Percentiles rank a stretch among this genome's conserved stretches.
These are phyloP conservation scores for Zingel zingel DNA, from an alignment of 2,113 vertebrate species.

Conservation along the genomic window DNA sequence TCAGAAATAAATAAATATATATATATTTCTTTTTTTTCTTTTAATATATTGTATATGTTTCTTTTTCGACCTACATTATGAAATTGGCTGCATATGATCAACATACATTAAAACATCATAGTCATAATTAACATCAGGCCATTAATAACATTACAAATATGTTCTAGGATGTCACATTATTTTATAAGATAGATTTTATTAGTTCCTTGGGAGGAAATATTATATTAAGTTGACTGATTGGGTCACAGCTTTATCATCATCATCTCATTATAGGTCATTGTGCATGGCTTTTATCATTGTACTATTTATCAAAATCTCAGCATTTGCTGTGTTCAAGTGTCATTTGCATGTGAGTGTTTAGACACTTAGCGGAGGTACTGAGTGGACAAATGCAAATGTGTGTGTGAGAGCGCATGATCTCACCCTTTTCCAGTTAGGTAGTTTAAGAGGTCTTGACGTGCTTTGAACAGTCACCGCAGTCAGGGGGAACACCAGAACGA, in stretches of 20 bases:
- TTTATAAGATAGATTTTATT: not conserved
- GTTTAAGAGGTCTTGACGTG: slow-evolving; percentile 66
- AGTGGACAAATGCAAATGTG: slow-evolving; percentile 9
- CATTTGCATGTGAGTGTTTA: slow-evolving; percentile 17
- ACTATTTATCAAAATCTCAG: not conserved
- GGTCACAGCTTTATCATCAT: not conserved
- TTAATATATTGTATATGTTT: not conserved
- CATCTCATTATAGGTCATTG: not conserved
- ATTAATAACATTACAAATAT: not conserved
- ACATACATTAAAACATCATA: not conserved
- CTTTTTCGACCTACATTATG: not conserved
- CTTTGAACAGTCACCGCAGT: slow-evolving; percentile 43
- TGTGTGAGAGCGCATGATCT: slow-evolving; percentile 55
- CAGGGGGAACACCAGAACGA: slow-evolving; percentile 18
- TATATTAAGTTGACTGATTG: not conserved
- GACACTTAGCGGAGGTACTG: not conserved
- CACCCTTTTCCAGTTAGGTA: slow-evolving; percentile 60
- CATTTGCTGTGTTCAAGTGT: not conserved
- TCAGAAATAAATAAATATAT: not conserved
- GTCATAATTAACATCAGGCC: not conserved
- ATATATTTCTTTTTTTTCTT: too few species aligned
- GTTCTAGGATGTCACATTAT: not conserved
- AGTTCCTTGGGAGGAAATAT: not conserved
- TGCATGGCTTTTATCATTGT: not conserved
- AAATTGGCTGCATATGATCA: not conserved